Evolutionary conservation across 2,888 invertebrate genomes (phyloP), one percentile per base, ranked within the genome.

Genomic region (Scotopteryx bipunctaria): DNA sequence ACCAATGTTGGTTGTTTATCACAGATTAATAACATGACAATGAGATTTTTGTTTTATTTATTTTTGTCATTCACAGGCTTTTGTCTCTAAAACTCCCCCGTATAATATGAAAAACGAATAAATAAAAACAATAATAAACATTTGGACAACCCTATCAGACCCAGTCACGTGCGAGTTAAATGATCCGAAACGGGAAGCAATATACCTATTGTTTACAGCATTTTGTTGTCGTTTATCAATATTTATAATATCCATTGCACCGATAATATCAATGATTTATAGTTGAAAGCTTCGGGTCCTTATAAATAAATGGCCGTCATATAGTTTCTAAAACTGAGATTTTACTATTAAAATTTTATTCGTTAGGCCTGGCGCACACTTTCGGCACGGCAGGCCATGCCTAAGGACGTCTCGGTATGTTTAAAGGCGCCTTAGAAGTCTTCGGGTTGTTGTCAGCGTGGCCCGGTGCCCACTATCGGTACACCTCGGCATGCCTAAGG

Each of bases 121-220:
- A 78, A 83, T 76, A 76, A 73, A n/a, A 73, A 76, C 71, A 69
- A 73, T 69, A 73, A 71, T 72, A 76, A 78, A 78, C 77, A 80
- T 79, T 75, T 70, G 67, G 74, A 76, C 81, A 82, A 78, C 81
- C 84, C 84, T 77, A 78, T 72, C 73, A 63, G 59, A 68, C 64
- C 62, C 69, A 76, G 83, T 78, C 86, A 86, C 86, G 86, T 85
- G 86, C 81, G 73, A 68, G 82, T 78, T 79, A 82, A 86, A 86
- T 86, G 86, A 82, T 74, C 78, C 71, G 78, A 71, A 76, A 85
- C 83, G 76, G 85, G 83, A 86, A 85, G 85, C 80, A 80, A 86
- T 86, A 86, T 85, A 83, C 70, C 77, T 79, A 81, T 82, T 81
- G 81, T 81, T 82, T 81, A 82, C 80, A 81, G 72, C 71, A 73